Conservation (phyloP, 2,888 invertebrate species). For the Eumerus sabulonum region DNA sequence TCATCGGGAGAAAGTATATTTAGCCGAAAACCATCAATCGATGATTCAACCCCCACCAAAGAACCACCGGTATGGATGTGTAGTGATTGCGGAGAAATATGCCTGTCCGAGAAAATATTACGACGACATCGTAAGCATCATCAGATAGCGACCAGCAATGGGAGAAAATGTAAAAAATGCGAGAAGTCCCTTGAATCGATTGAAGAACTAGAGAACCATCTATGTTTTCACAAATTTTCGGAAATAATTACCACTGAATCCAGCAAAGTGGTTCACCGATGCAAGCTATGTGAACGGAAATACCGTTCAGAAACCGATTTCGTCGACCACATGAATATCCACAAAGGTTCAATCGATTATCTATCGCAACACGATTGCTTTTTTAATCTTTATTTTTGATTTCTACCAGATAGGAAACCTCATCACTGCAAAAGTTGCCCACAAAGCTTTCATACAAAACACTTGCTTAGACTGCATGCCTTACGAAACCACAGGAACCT, state of each 20-base stretch:
- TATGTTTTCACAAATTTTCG: conserved; percentile 19
- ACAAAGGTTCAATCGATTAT: conserved; percentile 18
- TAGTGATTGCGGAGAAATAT: conserved; percentile 25
- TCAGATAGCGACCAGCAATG: not conserved
- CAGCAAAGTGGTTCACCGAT: conserved; percentile 6
- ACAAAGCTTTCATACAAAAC: conserved; percentile 20
- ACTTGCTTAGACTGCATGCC: conserved; percentile 8
- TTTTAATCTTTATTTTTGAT: too few species aligned
- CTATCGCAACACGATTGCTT: not conserved
- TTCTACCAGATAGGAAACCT: conserved; percentile 11
- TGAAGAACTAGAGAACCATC: conserved; percentile 17
- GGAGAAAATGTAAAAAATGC: conserved; percentile 14
- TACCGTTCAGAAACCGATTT: conserved; percentile 16
- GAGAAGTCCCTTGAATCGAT: not conserved
- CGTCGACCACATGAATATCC: conserved; percentile 32
- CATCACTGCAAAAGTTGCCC: conserved; percentile 7
- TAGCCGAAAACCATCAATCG: not conserved
- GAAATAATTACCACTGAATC: not conserved
- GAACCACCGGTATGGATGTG: conserved; percentile 17
- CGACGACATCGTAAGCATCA: conserved; percentile 12
- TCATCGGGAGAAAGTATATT: not conserved
- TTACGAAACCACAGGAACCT: not conserved
- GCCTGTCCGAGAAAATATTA: conserved; percentile 1
- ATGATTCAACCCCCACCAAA: not conserved
- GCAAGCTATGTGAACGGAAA: conserved; percentile 32